Conservation (phyloP, 2,113 vertebrate species). For the Todiramphus saurophagus region DNA sequence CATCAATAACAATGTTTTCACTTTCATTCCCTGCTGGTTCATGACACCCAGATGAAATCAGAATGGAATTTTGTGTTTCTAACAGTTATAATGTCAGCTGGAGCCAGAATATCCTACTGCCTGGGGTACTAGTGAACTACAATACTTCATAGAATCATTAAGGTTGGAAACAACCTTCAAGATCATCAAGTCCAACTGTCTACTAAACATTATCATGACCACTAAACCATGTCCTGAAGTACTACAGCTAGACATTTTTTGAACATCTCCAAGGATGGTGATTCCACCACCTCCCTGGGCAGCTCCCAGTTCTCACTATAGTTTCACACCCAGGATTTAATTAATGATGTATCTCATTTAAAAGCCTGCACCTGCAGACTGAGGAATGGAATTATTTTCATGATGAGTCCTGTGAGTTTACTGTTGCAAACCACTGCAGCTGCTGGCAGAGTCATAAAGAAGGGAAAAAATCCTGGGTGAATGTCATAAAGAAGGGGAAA, state of each 20-base stretch:
- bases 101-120: neutral
- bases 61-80: neutral
- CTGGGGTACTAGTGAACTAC: neutral
- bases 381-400: neutral
- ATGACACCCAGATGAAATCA: neutral
- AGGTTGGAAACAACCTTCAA: too few species aligned
- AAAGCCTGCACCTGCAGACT: neutral
- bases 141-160: neutral
- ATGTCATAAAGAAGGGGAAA: neutral
- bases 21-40: neutral
- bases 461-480: neutral
- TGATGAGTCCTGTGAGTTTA: neutral
- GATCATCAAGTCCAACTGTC: too few species aligned
- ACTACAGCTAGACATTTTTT: too few species aligned
- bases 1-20: neutral
- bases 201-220: too few species aligned
- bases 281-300: too few species aligned
- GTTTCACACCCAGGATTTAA: neutral
- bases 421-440: neutral
- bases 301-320: neutral
- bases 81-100: neutral
- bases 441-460: neutral
- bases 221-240: too few species aligned
- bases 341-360: neutral
- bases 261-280: too few species aligned